Base-by-base conservation (phyloP, 2,113 vertebrate species). In the Grantiella picta region DNA sequence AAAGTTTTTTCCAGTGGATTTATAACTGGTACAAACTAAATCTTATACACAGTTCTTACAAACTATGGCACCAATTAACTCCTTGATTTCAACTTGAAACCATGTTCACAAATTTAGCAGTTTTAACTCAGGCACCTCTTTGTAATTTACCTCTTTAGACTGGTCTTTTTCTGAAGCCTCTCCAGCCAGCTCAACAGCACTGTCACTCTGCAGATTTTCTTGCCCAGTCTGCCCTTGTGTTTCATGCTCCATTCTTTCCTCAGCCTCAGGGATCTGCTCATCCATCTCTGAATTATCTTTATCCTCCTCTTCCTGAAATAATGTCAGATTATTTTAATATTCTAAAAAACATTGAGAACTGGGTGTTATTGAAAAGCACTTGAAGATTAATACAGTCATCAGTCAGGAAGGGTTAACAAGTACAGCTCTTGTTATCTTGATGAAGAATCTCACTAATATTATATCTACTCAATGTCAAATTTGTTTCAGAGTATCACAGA, bases 121-220 rank as follows among this genome's bases (percentile, higher is more conserved):
- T 88, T 86, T 68, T n/a, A 82, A 53, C 60, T 42, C 7, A 1
- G 21, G 63, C 31, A 57, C 13, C 53, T 45, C 25, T 29, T 45
- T 9, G 19, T 35, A n/a, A 92, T 40, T 83, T 49, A 99, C 99
- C 99, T 99, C 99, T 97, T 99, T 99, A 21, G 98, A 98, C 15
- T 98, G 95, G 60, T 99, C 99, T 94, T 61, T 98, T 96, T 99
- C 98, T 1, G 99, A 98, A 0, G 98, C 98, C 7, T 98, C 98
- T 77, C 99, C 99, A 40, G 98, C 99, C 95, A 99, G 92, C 96
- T 99, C 99, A 92, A 99, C 96, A 2, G 99, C 99, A 9, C 96
- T 98, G 4, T 99, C 97, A 11, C 99, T 99, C 98, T 99, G 99
- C 77, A 99, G 40, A 15, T 98, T 99, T 92, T 99, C 98, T 84